These are phyloP conservation scores for Anoplius nigerrimus DNA, from an alignment of 2,888 invertebrate species.

Conservation along the genomic window DNA sequence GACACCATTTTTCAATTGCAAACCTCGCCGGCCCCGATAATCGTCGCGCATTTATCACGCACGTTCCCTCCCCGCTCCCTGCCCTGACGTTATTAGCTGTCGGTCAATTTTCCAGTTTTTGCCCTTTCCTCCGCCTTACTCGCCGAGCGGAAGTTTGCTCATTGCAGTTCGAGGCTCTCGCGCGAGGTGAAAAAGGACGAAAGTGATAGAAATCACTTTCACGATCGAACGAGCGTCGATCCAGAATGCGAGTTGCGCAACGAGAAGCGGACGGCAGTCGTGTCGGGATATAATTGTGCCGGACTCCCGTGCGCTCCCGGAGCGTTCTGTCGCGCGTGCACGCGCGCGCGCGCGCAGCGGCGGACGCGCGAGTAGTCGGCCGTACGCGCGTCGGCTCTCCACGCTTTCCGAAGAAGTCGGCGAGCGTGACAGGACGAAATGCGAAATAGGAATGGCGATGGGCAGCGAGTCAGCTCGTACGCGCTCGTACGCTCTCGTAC, in stretches of 20 bases:
- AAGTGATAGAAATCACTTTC: slow-evolving; percentile 26
- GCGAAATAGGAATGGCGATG: not conserved
- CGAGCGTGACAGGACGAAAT: slow-evolving; percentile 60
- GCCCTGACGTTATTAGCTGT: no score
- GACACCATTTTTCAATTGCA: no score
- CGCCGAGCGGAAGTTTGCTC: not conserved
- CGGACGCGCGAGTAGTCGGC: slow-evolving; percentile 11
- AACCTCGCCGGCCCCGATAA: no score
- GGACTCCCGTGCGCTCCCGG: slow-evolving; percentile 1
- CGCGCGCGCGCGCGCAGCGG: slow-evolving; percentile 30
- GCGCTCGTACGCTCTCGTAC: no score
- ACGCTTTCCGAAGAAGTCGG: slow-evolving; percentile 72
- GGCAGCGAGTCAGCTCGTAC: no score
- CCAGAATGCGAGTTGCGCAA: slow-evolving; percentile 14
- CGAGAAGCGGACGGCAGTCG: slow-evolving; percentile 44
- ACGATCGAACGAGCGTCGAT: slow-evolving; percentile 44
- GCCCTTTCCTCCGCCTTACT: not conserved
- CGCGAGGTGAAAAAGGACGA: not conserved
- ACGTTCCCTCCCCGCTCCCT: not conserved
- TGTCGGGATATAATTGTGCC: slow-evolving; percentile 24
- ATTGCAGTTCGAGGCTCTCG: not conserved
- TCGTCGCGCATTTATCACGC: no score
- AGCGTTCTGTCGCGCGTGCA: slow-evolving; percentile 5
- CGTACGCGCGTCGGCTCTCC: slow-evolving; percentile 54
- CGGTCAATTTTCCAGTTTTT: no score